Conservation (phyloP, 2,113 vertebrate genomes). For the Hippopotamus amphibius region DNA sequence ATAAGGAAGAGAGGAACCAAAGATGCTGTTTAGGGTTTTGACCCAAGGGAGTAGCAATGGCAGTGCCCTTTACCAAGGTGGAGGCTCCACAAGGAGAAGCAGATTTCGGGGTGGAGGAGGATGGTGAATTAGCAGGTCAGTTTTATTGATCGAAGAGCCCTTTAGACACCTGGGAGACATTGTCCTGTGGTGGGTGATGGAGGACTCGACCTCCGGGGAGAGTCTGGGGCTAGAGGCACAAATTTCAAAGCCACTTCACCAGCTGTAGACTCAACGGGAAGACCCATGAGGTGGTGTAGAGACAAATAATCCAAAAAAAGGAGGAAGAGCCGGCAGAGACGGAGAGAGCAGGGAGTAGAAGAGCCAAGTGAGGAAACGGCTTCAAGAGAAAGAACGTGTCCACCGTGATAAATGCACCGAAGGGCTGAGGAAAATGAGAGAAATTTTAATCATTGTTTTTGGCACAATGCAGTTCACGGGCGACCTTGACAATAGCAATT, state of each 20-base stretch:
- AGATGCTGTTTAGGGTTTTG: neutral
- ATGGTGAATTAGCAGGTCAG: neutral
- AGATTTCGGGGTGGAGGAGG: neutral
- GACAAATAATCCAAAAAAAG: rapidly evolving
- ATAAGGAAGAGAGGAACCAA: neutral
- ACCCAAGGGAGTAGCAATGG: neutral
- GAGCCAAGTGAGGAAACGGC: neutral
- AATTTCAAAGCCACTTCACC: neutral
- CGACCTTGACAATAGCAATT: slow-evolving; percentile 49
- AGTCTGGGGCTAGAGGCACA: neutral
- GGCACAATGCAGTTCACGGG: slow-evolving; percentile 4
- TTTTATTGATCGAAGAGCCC: neutral
- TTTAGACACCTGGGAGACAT: rapidly evolving
- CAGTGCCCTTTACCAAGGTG: rapidly evolving
- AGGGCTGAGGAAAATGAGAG: neutral
- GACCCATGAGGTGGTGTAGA: neutral
- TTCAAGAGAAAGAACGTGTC: neutral
- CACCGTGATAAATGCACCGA: neutral
- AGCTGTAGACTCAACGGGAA: neutral
- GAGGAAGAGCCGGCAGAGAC: neutral
- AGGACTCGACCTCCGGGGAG: neutral
- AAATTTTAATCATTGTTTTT: slow-evolving; percentile 28
- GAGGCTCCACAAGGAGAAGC: neutral
- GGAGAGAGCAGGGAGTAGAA: neutral
- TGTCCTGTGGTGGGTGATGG: neutral